These are phyloP conservation scores for Tetranychus piercei DNA, from an alignment of 2,888 invertebrate genomes.

Conservation along the genomic window DNA sequence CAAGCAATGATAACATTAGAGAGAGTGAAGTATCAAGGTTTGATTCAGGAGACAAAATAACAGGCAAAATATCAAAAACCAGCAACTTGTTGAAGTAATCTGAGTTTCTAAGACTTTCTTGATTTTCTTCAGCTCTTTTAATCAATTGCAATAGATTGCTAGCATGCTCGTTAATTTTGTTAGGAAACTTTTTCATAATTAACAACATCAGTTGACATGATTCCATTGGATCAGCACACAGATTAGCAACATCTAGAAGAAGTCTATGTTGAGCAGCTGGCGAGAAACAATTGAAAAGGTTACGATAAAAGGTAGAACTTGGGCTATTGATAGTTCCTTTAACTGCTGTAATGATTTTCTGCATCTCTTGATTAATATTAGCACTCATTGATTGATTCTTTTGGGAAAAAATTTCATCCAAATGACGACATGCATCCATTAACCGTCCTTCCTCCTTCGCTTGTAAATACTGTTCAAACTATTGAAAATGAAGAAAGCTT, in stretches of 20 bases:
- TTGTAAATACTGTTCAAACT: slow-evolving; percentile 18
- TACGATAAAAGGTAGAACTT: slow-evolving; percentile 10
- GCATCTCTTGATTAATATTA: slow-evolving; percentile 8
- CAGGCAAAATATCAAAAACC: slow-evolving; percentile 19
- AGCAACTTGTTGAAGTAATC: slow-evolving; percentile 14
- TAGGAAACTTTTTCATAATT: slow-evolving; percentile 19
- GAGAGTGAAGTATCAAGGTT: background rate
- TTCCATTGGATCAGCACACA: background rate
- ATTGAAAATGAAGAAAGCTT: background rate
- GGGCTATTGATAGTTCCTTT: background rate
- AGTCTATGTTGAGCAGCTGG: slow-evolving; percentile 12
- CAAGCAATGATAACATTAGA: background rate
- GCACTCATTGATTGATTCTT: background rate
- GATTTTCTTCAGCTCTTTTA: background rate
- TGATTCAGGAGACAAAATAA: slow-evolving; percentile 16
- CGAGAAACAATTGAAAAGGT: slow-evolving; percentile 14
- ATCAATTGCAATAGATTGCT: slow-evolving; percentile 13
- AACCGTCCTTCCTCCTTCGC: slow-evolving; percentile 17
- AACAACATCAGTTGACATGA: slow-evolving; percentile 16
- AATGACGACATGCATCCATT: slow-evolving; percentile 12
- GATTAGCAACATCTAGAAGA: slow-evolving; percentile 11
- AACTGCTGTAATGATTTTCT: slow-evolving; percentile 11
- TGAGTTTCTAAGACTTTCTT: background rate
- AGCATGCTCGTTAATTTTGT: slow-evolving; percentile 16
- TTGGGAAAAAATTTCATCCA: slow-evolving; percentile 8